A percentile compares a stretch with the other conserved stretches of the same genome.
phyloP scores from a whole-genome alignment of 2,888 invertebrate species.

The Papilio elwesi region DNA sequence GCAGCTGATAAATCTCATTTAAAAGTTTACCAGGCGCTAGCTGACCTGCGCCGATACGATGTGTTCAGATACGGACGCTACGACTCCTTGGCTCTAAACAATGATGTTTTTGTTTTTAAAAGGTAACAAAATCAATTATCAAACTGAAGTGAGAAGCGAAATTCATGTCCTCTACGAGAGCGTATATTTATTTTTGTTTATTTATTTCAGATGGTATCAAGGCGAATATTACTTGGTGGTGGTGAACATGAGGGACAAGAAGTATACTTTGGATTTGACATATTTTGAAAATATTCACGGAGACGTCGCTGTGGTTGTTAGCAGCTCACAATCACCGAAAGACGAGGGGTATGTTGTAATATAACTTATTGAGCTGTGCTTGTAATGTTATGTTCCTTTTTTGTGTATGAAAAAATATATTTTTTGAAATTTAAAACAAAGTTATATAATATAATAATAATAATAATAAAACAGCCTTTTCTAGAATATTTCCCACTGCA shows the following conservation, averaged over 20 bases:
- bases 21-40: constrained; percentile 85
- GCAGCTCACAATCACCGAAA: constrained; percentile 66
- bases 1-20: constrained; percentile 81
- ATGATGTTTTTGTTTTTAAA: constrained; percentile 82
- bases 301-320: constrained; percentile 77
- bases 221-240: constrained; percentile 71
- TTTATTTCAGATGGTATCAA: constrained; percentile 66
- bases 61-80: constrained; percentile 82
- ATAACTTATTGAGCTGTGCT: constrained; percentile 20
- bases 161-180: no score
- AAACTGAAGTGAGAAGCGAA: no score
- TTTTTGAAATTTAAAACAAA: no score
- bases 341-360: constrained; percentile 56
- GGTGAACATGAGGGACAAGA: constrained; percentile 77
- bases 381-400: no score
- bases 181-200: no score
- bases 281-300: constrained; percentile 72
- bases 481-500: no score
- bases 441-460: no score
- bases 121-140: constrained; percentile 65
- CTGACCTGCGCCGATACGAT: constrained; percentile 79
- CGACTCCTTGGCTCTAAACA: constrained; percentile 78
- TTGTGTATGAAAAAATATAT: no score
- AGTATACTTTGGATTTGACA: constrained; percentile 63
- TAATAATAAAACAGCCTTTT: no score